Evolutionary conservation across 2,888 invertebrate species (phyloP).

Genomic region (Apodemia duryi): DNA sequence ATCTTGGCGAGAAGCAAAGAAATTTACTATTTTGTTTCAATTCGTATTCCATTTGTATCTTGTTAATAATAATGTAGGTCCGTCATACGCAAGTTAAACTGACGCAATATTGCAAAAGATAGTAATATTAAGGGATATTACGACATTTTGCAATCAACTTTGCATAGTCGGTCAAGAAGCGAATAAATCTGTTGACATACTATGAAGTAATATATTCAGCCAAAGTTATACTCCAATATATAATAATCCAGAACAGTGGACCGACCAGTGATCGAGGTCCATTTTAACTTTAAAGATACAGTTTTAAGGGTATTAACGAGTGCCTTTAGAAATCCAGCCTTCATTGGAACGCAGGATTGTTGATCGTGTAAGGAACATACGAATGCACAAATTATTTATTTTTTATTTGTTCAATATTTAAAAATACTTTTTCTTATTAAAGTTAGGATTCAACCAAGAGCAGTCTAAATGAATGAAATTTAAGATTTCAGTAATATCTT

Average conservation of each 20-base stretch:
- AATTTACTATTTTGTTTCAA: not conserved
- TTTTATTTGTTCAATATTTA: constrained; percentile 35
- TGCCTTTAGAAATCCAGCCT: constrained; percentile 77
- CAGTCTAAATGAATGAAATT: not conserved
- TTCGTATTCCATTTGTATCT: not conserved
- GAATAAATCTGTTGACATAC: constrained; percentile 2
- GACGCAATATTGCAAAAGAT: not conserved
- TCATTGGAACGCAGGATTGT: constrained; percentile 66
- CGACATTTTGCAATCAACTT: not conserved
- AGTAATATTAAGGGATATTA: not conserved
- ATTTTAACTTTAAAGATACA: constrained; percentile 45
- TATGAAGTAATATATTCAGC: constrained; percentile 44
- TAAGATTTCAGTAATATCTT: too few relatives aligned
- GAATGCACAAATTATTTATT: constrained; percentile 41
- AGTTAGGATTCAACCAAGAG: not conserved
- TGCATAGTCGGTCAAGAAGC: not conserved
- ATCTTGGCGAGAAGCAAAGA: not conserved
- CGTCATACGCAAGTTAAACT: not conserved
- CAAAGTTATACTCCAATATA: constrained; percentile 58
- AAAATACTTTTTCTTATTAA: constrained; percentile 21
- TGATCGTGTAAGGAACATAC: constrained; percentile 58
- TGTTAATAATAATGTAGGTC: not conserved
- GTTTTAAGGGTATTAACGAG: constrained; percentile 68
- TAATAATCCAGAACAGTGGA: constrained; percentile 42
- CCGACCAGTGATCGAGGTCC: constrained; percentile 37